Evolutionary conservation across 2,113 vertebrate species (phyloP), one percentile per base, ranked within the genome.

Genomic region (Paralichthys olivaceus): DNA sequence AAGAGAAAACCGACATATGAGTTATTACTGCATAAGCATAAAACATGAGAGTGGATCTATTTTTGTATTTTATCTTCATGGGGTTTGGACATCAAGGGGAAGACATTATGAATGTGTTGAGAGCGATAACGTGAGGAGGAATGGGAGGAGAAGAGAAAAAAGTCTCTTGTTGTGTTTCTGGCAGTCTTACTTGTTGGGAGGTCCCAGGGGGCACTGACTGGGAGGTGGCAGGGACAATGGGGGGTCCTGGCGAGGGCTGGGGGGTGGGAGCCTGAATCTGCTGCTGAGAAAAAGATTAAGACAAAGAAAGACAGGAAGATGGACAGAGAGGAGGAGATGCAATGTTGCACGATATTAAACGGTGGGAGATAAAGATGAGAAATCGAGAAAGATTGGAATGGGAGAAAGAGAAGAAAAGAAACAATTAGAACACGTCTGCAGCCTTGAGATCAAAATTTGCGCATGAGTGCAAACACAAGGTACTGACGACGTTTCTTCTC

Each of bases 401-500:
- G 76, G 57, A 72, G 75, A 64, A 20, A 80, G 28, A 84, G 58
- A 83, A 75, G 40, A 61, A 55, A 77, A 60, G 15, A 73, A 25
- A 65, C 0, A 79, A 75, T 90, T 13, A 90, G 79, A 78, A 82
- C 49, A 60, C 22, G 72, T 79, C 60, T 64, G 28, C 0, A 77
- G 75, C 14, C 62, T 40, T 2, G 20, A 3, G 29, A 25, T 3
- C 37, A 32, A 9, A 73, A 60, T 64, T 0, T 3, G 45, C 54
- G 17, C 87, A 91, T 91, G 77, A 64, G 73, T 84, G 76, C 84
- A 91, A 89, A 90, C 89, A 88, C 88, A 93, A 92, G 83, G 54
- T 62, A 76, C 15, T 17, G 65, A 45, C 59, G 23, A n/a, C 6
- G n/a, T 20, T n/a, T 59, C 19, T 7, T 28, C 34, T 66, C 26